Evolutionary conservation across 1,140 invertebrate species (phyloP), one percentile per base, ranked within the genome.

Genomic region (Coelopa frigida): DNA sequence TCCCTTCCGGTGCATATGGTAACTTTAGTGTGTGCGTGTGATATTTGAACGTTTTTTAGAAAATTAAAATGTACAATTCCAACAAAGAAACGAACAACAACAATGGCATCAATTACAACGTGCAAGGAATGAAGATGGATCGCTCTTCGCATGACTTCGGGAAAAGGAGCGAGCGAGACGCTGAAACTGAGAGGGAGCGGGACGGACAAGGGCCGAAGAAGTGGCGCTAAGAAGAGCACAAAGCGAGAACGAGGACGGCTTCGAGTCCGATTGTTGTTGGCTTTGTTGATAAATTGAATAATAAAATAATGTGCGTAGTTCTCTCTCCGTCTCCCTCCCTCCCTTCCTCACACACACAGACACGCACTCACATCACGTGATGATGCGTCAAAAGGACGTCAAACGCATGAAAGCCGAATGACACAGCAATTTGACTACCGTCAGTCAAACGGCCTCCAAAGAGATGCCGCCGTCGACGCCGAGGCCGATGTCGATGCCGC

Each of bases 81-180:
- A 32, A 46, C 48, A 33, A 35, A 38, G 38, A 40, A 48, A 50
- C 37, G 31, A 57, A 64, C 58, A 58, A n/a, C n/a, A n/a, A n/a
- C n/a, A n/a, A n/a, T n/a, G n/a, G n/a, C n/a, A n/a, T n/a, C n/a
- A n/a, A n/a, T n/a, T n/a, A n/a, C n/a, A 64, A 64, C 64, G 61
- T 54, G 53, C 51, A 56, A 59, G 48, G 56, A 57, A 63, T 63
- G 55, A 63, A 63, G 61, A 63, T 63, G 60, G 60, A 63, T 63
- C 60, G 32, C 40, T 29, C 24, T 17, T 2, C 27, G 40, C 23
- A 42, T 42, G 40, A 42, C 40, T 42, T 8, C 40, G 5, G 12
- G 26, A 39, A 39, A 39, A 39, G 15, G 4, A 33, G 18, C n/a
- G n/a, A n/a, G n/a, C n/a, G n/a, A n/a, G n/a, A n/a, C n/a, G n/a